Evolutionary conservation across 2,113 vertebrate species (phyloP), one percentile per base, ranked within the genome.

Genomic region (Chaetorhynchus papuensis): DNA sequence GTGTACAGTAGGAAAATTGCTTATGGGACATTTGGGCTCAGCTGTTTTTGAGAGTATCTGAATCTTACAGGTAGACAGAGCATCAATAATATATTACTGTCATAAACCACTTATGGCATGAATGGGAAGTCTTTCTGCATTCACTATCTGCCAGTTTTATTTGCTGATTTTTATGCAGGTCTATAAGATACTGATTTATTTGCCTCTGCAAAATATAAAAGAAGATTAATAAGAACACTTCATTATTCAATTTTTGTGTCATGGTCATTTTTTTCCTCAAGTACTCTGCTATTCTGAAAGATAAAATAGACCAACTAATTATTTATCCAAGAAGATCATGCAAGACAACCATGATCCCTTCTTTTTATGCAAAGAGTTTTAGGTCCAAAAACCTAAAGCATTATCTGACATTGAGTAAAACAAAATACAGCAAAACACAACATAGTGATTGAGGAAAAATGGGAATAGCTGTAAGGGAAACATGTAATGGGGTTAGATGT

Each of bases 401-500:
- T 63, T 66, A 50, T 66, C 45, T 90, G 78, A 11, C 13, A 45
- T 19, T 42, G 13, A 74, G 23, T n/a, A 49, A 84, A 95, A 42
- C 9, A 82, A 59, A 82, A 82, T 30, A 10, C 15, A 82, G 21
- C 26, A 56, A 82, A 91, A 87, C 12, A 28, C 30, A 76, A 35
- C 19, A 52, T 1, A 17, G 13, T 1, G 2, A 42, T 31, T 64
- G 30, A 81, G 75, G n/a, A 61, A 57, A 87, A 75, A 80, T 24
- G 8, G 26, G 50, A 8, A 39, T 68, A 61, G 45, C 44, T 45
- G 3, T 11, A n/a, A 68, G 33, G 31, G 23, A 47, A 54, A 65
- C 1, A 21, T 3, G 10, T 23, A 70, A 44, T 39, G 16, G 6
- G 2, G 11, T 18, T 53, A 70, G n/a, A 41, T 0, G 0, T 61